Conservation (phyloP, 2,888 invertebrate genomes). For the Acrocera orbiculus region DNA sequence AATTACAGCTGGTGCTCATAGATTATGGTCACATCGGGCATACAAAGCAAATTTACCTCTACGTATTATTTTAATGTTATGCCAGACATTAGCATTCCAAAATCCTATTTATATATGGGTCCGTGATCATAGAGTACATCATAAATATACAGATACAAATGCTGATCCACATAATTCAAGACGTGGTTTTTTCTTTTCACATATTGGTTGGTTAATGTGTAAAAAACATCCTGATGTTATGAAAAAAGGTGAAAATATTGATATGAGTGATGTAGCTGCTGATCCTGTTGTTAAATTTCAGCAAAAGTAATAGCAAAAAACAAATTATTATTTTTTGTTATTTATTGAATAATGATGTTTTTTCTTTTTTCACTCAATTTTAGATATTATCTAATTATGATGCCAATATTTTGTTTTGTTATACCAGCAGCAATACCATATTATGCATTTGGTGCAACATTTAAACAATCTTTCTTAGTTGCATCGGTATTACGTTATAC, state of each 20-base stretch:
- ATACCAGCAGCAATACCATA: slow-evolving; percentile 64
- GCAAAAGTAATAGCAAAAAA: no score
- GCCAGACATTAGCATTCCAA: slow-evolving; percentile 78
- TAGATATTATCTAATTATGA: slow-evolving; percentile 47
- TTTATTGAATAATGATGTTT: neutral
- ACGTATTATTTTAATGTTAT: slow-evolving; percentile 56
- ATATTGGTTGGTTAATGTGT: slow-evolving; percentile 83
- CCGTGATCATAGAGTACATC: slow-evolving; percentile 68
- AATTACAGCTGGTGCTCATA: slow-evolving; percentile 86
- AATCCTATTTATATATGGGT: slow-evolving; percentile 80
- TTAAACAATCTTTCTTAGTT: slow-evolving; percentile 58
- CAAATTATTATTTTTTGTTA: neutral
- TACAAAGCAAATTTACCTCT: slow-evolving; percentile 83
- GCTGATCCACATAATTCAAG: slow-evolving; percentile 81
- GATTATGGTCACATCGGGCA: slow-evolving; percentile 82
- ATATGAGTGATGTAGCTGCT: slow-evolving; percentile 69
- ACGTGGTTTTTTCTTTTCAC: slow-evolving; percentile 88
- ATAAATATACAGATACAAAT: slow-evolving; percentile 76
- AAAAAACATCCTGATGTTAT: slow-evolving; percentile 82
- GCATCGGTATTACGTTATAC: slow-evolving; percentile 60
- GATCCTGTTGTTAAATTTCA: slow-evolving; percentile 79
- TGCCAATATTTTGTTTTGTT: slow-evolving; percentile 62
- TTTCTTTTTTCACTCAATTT: no score
- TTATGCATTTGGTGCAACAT: slow-evolving; percentile 55
- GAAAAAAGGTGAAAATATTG: slow-evolving; percentile 61